Conservation (phyloP, 2,797 vertebrate genomes). For the Loriculus beryllinus region DNA sequence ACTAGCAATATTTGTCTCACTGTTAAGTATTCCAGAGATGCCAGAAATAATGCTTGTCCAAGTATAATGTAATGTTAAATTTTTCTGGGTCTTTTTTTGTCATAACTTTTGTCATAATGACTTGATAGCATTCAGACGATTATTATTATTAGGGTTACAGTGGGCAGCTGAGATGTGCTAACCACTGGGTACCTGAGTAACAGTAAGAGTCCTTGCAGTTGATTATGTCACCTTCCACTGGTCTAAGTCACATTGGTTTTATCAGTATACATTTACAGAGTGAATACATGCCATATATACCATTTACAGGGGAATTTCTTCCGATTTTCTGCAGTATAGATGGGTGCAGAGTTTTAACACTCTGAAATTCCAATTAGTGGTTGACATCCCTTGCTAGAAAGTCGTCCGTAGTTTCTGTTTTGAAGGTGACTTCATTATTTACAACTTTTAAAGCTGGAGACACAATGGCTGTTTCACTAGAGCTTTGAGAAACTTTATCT, state of each 20-base stretch:
- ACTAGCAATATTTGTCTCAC: background rate
- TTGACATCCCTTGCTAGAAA: background rate
- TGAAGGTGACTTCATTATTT: background rate
- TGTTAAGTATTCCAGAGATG: background rate
- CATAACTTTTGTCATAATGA: background rate
- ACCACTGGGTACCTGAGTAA: background rate
- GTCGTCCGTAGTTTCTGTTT: background rate
- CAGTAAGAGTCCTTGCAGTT: background rate
- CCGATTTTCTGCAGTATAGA: background rate
- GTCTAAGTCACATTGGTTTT: rapidly evolving
- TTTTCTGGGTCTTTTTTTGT: background rate
- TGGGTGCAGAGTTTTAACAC: background rate
- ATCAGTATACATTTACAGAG: background rate
- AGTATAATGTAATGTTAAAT: background rate
- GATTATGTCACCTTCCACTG: background rate
- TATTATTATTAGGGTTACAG: background rate
- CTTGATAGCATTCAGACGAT: background rate
- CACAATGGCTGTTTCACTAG: background rate
- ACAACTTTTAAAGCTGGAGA: background rate
- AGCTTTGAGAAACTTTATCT: background rate
- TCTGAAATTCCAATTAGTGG: background rate
- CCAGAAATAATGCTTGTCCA: background rate
- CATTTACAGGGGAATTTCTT: background rate
- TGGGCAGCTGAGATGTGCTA: background rate
- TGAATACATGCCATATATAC: background rate